Evolutionary conservation across 1,140 invertebrate genomes (phyloP).

Genomic region (Cotesia vestalis): DNA sequence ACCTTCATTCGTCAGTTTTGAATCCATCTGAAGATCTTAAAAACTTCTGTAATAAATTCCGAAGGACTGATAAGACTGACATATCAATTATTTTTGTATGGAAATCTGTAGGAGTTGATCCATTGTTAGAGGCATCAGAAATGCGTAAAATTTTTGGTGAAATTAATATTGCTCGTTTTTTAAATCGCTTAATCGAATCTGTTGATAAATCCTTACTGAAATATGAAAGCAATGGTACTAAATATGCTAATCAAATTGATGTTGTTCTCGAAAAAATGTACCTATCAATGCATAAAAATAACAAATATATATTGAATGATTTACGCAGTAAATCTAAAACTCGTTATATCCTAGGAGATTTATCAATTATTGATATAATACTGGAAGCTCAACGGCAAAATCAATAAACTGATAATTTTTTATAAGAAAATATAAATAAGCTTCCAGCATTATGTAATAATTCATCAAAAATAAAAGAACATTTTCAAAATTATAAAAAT

Average conservation of each 20-base stretch:
- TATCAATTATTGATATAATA: slow-evolving; percentile 56
- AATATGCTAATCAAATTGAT: slow-evolving; percentile 65
- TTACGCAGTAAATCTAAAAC: slow-evolving; percentile 34
- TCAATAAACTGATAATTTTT: not conserved
- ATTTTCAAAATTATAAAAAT: too few relatives aligned
- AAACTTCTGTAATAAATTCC: slow-evolving; percentile 47
- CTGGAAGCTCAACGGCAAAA: slow-evolving; percentile 36
- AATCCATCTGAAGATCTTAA: slow-evolving; percentile 41
- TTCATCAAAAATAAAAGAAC: too few relatives aligned
- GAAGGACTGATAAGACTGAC: slow-evolving; percentile 34
- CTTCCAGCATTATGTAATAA: not conserved
- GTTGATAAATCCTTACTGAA: slow-evolving; percentile 49
- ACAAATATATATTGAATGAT: slow-evolving; percentile 20
- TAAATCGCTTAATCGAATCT: slow-evolving; percentile 64
- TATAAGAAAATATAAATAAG: not conserved
- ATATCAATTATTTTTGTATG: slow-evolving; percentile 64
- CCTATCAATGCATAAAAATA: slow-evolving; percentile 40
- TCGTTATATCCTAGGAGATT: slow-evolving; percentile 47
- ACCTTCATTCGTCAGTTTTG: slow-evolving; percentile 62
- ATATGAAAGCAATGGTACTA: slow-evolving; percentile 59
- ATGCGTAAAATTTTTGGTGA: slow-evolving; percentile 63
- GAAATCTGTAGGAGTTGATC: slow-evolving; percentile 62
- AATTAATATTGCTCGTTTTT: slow-evolving; percentile 66
- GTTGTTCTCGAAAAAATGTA: slow-evolving; percentile 63
- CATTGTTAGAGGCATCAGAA: slow-evolving; percentile 57